Percentiles rank a stretch among this genome's conserved stretches.
Evolutionary conservation across 1,140 invertebrate genomes (phyloP).

Genomic region (Drosophila kikkawai): DNA sequence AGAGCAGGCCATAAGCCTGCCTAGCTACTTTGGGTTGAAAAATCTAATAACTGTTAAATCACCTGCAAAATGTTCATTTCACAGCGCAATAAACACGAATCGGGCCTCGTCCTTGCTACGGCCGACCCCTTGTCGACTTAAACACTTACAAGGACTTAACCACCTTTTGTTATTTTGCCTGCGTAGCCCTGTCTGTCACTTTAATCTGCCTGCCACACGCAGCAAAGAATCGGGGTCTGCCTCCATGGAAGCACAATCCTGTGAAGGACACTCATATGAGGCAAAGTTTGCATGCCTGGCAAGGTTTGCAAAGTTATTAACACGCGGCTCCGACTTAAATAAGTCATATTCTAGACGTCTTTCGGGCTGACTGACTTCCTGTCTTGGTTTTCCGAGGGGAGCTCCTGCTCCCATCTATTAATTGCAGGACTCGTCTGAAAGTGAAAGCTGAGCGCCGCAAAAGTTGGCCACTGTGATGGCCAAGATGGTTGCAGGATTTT

Average conservation of each 20-base stretch:
- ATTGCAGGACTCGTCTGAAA: slow-evolving; percentile 44
- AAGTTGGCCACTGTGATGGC: slow-evolving; percentile 14
- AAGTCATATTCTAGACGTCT: slow-evolving; percentile 66
- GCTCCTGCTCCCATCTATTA: slow-evolving; percentile 23
- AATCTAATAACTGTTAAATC: slow-evolving; percentile 83
- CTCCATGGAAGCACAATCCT: slow-evolving; percentile 34
- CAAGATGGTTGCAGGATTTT: neutral
- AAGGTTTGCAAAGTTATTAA: slow-evolving; percentile 72
- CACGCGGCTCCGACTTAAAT: slow-evolving; percentile 71
- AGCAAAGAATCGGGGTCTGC: slow-evolving; percentile 12
- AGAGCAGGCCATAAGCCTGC: slow-evolving; percentile 18
- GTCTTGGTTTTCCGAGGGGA: neutral
- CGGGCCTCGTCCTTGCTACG: slow-evolving; percentile 22
- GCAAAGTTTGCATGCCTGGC: slow-evolving; percentile 58
- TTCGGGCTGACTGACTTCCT: slow-evolving; percentile 44
- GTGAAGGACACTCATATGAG: slow-evolving; percentile 61
- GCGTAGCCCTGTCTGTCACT: slow-evolving; percentile 80
- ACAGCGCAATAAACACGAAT: slow-evolving; percentile 77
- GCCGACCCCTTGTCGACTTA: slow-evolving; percentile 70
- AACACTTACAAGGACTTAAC: slow-evolving; percentile 83
- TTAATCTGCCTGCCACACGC: slow-evolving; percentile 74
- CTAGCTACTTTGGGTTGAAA: slow-evolving; percentile 44
- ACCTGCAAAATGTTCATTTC: slow-evolving; percentile 84
- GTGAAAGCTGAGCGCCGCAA: slow-evolving; percentile 34
- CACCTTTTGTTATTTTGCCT: slow-evolving; percentile 72